Evolutionary conservation across 2,797 vertebrate species (phyloP), one percentile per base, ranked within the genome.

Genomic region (Apogon talboti): DNA sequence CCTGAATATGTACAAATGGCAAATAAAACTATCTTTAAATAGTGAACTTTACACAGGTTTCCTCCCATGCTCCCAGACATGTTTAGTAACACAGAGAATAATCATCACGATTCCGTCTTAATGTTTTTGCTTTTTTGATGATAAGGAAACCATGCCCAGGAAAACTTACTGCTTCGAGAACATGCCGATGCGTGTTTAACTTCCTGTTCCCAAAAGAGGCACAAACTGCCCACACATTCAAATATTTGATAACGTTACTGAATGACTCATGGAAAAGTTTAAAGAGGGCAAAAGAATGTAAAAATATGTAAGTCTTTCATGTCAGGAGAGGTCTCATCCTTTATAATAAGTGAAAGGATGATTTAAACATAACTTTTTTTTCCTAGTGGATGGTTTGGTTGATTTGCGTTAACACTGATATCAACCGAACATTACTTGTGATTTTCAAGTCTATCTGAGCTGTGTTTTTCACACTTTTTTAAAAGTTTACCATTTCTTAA

Each of bases 91-190:
- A 28, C 33, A 35, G 33, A 35, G 33, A 9, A 35, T 35, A 8
- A 35, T 35, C 33, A 35, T 35, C 33, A 35, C 10, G 33, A 35
- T 35, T 35, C 33, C 3, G 7, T 10, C 33, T 35, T 9, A 35
- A 1, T 65, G 46, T 54, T 60, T 72, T 74, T 67, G 55, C 43
- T 69, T 10, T 70, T 68, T 19, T 62, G 53, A 66, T 55, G 48
- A 60, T 18, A 61, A 82, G 84, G 76, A 83, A 89, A 64, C 60
- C 69, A 3, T 75, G 74, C 76, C 83, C 86, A 71, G 85, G 82
- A 89, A 88, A 14, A 48, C 35, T 14, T 66, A 45, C 66, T 74
- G 75, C 76, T 86, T 51, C 44, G 33, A 65, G 54, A 76, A 80
- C 58, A 75, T 61, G 40, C 54, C 52, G 19, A 44, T 65, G 56